These are phyloP conservation scores for Epinephelus cyanopodus DNA, from an alignment of 2,113 vertebrate species.

Conservation along the genomic window DNA sequence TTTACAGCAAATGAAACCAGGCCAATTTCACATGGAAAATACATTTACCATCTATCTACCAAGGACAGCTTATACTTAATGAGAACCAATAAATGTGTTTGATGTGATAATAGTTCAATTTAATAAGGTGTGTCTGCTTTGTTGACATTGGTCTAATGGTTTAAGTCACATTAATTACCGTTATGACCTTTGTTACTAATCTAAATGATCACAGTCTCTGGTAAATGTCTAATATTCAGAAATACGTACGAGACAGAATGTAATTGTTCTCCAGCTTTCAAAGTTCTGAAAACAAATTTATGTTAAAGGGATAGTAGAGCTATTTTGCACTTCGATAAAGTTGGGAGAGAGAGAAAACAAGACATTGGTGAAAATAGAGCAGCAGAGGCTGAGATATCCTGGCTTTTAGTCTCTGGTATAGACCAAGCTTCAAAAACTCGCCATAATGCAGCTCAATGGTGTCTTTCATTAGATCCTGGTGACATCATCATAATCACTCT, in stretches of 20 bases:
- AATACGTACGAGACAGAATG: not conserved
- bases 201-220: not conserved
- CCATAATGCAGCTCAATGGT: too few relatives aligned
- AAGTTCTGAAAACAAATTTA: not conserved
- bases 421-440: not conserved
- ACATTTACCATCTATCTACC: not conserved
- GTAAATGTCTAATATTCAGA: too few relatives aligned
- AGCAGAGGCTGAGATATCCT: not conserved
- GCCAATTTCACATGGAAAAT: conserved; percentile 13
- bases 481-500: too few relatives aligned
- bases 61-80: not conserved
- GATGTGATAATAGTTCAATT: not conserved
- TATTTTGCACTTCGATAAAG: not conserved
- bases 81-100: conserved; percentile 2
- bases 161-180: conserved; percentile 25
- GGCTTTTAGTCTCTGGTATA: not conserved
- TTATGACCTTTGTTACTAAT: conserved; percentile 13
- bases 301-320: not conserved
- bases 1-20: not conserved
- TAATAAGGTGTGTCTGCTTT: conserved; percentile 1
- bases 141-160: conserved; percentile 1
- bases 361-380: not conserved
- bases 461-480: too few relatives aligned
- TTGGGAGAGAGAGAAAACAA: not conserved
- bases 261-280: not conserved